Evolutionary conservation across 53 echinoderm and acorn worm genomes (phyloP), one percentile per base, ranked within the genome.

Genomic region (Stichopus horrens): DNA sequence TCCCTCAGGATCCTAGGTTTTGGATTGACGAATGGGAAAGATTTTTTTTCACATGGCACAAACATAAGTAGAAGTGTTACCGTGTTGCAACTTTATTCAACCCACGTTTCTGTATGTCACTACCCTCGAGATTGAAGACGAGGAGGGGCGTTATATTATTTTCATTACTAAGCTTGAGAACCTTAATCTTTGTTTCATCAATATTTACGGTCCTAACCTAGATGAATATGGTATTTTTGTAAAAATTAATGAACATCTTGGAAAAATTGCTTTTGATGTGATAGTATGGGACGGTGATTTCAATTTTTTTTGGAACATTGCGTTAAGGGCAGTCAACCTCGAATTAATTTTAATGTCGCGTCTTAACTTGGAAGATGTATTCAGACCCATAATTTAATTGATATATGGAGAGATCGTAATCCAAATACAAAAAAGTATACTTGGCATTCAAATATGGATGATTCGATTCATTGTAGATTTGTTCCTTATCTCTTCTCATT

Each of bases 391-490:
- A 75, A 75, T 21, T 75, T 75, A 75, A 75, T 21, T 9, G 66
- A 65, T 65, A 65, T 65, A 9, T 65, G 66, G 66, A 9, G 66
- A 9, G 66, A 65, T 14, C 9, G 66, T 9, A 65, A 65, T 14
- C 66, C 66, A 65, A 65, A 65, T 9, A 65, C 66, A 65, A 65
- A 65, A n/a, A n/a, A n/a, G n/a, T n/a, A n/a, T n/a, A n/a, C n/a
- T n/a, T n/a, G n/a, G n/a, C n/a, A n/a, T n/a, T 75, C 76, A 10
- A 75, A 21, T 75, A 75, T 75, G 7, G 76, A 75, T 75, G 76
- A 75, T 18, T 10, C 76, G 16, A 75, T 75, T 20, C 76, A 75
- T 21, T 75, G 76, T 75, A 75, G 66, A 65, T 65, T 65, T 65
- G 9, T 65, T 65, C 14, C 14, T 65, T 9, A 65, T 65, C 66